Evolutionary conservation across 2,888 invertebrate species (phyloP).

Genomic region (Octodonta nipae): DNA sequence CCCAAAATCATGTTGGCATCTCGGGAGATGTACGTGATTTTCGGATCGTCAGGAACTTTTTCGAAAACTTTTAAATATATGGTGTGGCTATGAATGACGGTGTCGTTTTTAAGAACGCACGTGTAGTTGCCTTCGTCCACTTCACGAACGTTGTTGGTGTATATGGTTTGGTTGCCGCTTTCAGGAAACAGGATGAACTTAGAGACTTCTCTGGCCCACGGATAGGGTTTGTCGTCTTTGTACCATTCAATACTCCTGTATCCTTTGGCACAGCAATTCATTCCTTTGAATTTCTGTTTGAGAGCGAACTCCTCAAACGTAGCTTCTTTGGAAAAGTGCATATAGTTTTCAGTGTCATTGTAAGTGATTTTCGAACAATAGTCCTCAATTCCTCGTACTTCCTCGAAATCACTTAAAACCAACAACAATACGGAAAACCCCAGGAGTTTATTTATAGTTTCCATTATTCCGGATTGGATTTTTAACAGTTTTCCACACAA

Average conservation of each 20-base stretch:
- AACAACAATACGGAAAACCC: too few relatives aligned
- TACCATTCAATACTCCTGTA: slow-evolving; percentile 71
- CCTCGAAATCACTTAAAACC: too few relatives aligned
- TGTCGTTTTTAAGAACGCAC: slow-evolving; percentile 59
- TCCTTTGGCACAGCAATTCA: slow-evolving; percentile 64
- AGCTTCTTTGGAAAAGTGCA: slow-evolving; percentile 64
- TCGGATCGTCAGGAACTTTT: slow-evolving; percentile 46
- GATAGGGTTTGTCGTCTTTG: slow-evolving; percentile 60
- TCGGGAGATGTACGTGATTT: slow-evolving; percentile 53
- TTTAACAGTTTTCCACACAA: too few relatives aligned
- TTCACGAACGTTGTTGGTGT: slow-evolving; percentile 48
- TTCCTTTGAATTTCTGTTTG: slow-evolving; percentile 55
- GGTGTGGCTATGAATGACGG: slow-evolving; percentile 48
- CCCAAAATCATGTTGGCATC: slow-evolving; percentile 49
- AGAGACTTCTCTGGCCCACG: slow-evolving; percentile 60
- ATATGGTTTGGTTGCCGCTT: slow-evolving; percentile 66
- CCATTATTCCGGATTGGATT: too few relatives aligned
- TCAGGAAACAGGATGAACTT: slow-evolving; percentile 62
- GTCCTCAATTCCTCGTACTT: too few relatives aligned
- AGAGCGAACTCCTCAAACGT: slow-evolving; percentile 54
- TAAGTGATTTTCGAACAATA: slow-evolving; percentile 51
- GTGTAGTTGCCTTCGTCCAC: slow-evolving; percentile 63
- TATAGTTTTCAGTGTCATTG: slow-evolving; percentile 41
- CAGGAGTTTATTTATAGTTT: too few relatives aligned
- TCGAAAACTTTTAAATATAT: slow-evolving; percentile 53